phyloP scores from a whole-genome alignment of 2,113 vertebrate species.

The Chrysemys picta region DNA sequence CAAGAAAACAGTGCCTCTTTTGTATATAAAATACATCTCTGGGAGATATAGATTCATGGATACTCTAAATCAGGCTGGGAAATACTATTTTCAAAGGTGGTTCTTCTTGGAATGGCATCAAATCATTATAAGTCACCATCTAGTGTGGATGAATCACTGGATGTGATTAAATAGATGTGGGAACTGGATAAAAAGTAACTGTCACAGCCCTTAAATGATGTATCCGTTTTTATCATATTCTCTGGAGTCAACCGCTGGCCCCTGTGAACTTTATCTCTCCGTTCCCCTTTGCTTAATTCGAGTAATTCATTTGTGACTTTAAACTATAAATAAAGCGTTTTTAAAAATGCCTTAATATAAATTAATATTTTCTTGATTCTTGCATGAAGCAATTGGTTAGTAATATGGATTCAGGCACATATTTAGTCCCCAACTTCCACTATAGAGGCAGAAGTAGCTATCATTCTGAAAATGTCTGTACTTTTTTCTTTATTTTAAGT shows the following conservation, averaged over 20 bases:
- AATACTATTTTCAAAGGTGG: constrained; percentile 7
- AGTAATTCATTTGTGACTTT: background rate
- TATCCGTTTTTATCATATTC: background rate
- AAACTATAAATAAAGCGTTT: background rate
- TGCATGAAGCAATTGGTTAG: background rate
- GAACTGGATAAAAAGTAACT: background rate
- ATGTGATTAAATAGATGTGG: background rate
- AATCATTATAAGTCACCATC: background rate
- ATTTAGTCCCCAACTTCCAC: background rate
- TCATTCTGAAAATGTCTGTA: background rate
- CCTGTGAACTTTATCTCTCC: background rate
- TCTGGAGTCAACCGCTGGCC: background rate
- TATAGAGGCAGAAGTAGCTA: background rate
- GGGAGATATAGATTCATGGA: background rate
- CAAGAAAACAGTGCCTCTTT: background rate
- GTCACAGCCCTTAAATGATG: background rate
- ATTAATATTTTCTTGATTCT: background rate
- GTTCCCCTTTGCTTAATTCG: background rate
- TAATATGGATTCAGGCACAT: background rate
- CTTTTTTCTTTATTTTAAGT: background rate
- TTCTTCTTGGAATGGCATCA: constrained; percentile 20
- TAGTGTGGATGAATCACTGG: background rate
- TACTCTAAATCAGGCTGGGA: background rate
- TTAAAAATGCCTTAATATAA: background rate
- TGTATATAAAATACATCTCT: constrained; percentile 9